phyloP scores from a whole-genome alignment of 2,113 vertebrate genomes.

The Pachyramphus minor region DNA sequence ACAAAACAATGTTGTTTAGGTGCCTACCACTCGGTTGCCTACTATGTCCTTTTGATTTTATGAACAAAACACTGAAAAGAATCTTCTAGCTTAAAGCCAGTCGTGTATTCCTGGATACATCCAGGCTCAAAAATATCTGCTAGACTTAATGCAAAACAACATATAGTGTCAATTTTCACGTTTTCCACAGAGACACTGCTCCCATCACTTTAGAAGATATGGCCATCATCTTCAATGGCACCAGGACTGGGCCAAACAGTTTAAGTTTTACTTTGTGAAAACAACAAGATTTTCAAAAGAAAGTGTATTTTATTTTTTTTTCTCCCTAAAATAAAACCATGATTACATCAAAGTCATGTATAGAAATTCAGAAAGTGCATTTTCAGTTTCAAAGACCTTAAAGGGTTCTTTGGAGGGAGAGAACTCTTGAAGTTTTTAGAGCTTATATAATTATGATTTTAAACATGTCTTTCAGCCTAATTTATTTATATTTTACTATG shows the following conservation, averaged over 20 bases:
- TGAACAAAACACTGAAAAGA: background rate
- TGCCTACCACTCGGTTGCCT: background rate
- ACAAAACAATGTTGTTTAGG: background rate
- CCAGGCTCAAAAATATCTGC: background rate
- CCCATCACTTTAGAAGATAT: background rate
- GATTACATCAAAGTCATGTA: background rate
- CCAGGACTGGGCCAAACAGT: background rate
- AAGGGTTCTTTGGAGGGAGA: background rate
- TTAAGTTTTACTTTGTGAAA: background rate
- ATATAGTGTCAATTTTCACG: background rate
- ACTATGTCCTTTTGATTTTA: background rate
- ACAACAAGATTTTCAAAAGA: background rate
- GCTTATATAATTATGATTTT: background rate
- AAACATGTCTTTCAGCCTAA: background rate
- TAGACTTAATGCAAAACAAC: background rate
- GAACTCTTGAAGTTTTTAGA: background rate
- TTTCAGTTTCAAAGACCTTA: background rate
- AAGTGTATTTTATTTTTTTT: background rate
- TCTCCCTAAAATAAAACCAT: background rate
- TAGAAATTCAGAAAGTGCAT: background rate
- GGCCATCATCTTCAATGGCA: background rate
- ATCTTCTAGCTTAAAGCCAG: background rate
- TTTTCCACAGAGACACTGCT: background rate
- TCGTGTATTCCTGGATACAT: background rate
- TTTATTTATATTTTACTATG: background rate